These are phyloP conservation scores for Brachymystax lenok DNA, from an alignment of 2,797 vertebrate species.

Conservation along the genomic window DNA sequence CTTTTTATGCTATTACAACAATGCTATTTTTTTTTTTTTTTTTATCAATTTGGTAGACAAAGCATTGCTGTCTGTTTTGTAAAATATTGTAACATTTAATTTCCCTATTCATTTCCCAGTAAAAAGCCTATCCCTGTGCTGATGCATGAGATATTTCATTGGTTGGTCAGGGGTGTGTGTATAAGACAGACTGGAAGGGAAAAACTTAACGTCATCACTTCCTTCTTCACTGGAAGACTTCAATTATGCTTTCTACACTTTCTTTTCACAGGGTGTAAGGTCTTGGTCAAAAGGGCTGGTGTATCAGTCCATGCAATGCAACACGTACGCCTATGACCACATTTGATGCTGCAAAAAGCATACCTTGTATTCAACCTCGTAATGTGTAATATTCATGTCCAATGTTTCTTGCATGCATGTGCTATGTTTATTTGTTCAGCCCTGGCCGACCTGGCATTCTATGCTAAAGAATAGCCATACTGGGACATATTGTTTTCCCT, in stretches of 20 bases:
- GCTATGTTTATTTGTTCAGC: too few relatives aligned
- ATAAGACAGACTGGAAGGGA: too few relatives aligned
- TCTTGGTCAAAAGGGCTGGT: too few relatives aligned
- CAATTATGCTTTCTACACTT: too few relatives aligned
- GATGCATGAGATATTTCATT: background rate
- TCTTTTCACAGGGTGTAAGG: too few relatives aligned
- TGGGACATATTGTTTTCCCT: background rate
- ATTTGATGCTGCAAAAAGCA: too few relatives aligned
- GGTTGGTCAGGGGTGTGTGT: too few relatives aligned
- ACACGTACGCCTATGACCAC: background rate
- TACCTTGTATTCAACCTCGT: too few relatives aligned
- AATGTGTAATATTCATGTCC: too few relatives aligned
- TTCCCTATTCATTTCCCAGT: background rate
- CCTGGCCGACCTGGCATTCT: too few relatives aligned
- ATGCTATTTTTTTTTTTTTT: too few relatives aligned
- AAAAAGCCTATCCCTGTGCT: background rate
- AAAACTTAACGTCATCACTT: background rate
- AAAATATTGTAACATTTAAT: background rate
- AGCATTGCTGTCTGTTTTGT: background rate
- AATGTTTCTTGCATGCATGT: too few relatives aligned
- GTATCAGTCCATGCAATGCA: background rate
- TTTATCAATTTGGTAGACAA: background rate
- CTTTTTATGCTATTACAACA: background rate
- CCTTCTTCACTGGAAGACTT: background rate
- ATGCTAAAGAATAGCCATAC: background rate